phyloP scores from a whole-genome alignment of 2,113 vertebrate genomes.

The Hypomesus transpacificus region DNA sequence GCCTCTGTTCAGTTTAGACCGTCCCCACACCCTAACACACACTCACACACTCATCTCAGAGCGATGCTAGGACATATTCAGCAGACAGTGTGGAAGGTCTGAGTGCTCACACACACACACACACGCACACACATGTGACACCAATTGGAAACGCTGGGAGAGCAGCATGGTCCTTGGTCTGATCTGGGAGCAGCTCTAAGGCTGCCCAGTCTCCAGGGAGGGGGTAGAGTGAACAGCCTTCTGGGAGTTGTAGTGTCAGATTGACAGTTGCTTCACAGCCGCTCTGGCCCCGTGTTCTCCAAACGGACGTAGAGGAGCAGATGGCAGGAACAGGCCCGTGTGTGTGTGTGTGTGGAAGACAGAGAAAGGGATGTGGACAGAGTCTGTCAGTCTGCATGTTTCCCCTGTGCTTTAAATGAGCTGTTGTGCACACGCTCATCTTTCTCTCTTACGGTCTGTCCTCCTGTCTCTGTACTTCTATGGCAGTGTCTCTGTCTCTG shows the following conservation, averaged over 20 bases:
- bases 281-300: background rate
- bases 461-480: background rate
- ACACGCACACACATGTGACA: background rate
- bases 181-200: background rate
- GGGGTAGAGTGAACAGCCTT: background rate
- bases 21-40: too few species aligned
- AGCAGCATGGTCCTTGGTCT: too few species aligned
- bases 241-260: constrained; percentile 12
- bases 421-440: too few species aligned
- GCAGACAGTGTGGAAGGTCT: too few species aligned
- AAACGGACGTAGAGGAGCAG: background rate
- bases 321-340: background rate
- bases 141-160: background rate
- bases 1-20: background rate
- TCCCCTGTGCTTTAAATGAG: too few species aligned
- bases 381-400: background rate
- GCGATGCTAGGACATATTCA: too few species aligned
- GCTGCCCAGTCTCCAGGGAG: background rate
- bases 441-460: background rate
- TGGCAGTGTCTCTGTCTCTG: too few species aligned
- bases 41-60: too few species aligned
- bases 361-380: background rate
- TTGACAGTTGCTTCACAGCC: background rate
- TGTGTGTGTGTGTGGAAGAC: background rate
- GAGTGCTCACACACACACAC: background rate